Evolutionary conservation across 2,797 vertebrate species (phyloP).

Genomic region (Sciaenops ocellatus): DNA sequence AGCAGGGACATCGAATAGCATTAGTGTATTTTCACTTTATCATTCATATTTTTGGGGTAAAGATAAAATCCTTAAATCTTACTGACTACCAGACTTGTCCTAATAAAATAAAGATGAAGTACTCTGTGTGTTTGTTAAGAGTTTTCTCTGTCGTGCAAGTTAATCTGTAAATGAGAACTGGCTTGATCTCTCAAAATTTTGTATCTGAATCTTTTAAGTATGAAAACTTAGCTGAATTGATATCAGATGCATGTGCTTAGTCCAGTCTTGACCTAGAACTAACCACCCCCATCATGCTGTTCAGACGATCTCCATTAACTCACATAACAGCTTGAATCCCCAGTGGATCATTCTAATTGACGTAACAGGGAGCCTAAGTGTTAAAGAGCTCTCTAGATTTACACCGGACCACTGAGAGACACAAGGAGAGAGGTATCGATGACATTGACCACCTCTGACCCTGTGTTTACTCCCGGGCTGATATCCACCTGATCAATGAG

Average conservation of each 20-base stretch:
- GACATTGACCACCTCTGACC: slow-evolving; percentile 63
- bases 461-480: slow-evolving; percentile 48
- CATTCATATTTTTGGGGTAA: background rate
- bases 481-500: slow-evolving; percentile 50
- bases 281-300: slow-evolving; percentile 31
- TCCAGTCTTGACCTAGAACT: background rate
- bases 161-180: background rate
- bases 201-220: no score
- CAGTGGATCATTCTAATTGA: slow-evolving; percentile 61
- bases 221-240: background rate
- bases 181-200: background rate
- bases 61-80: background rate
- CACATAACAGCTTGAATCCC: slow-evolving; percentile 39
- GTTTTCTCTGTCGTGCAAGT: background rate
- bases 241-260: background rate
- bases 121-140: background rate
- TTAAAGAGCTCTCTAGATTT: slow-evolving; percentile 66
- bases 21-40: background rate
- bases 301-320: slow-evolving; percentile 39
- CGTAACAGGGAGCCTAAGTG: slow-evolving; percentile 45
- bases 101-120: background rate
- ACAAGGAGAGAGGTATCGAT: slow-evolving; percentile 46
- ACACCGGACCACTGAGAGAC: slow-evolving; percentile 30
- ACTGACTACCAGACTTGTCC: background rate
- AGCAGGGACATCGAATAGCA: background rate